phyloP scores from a whole-genome alignment of 2,888 invertebrate species.

The Lutraria lutraria region DNA sequence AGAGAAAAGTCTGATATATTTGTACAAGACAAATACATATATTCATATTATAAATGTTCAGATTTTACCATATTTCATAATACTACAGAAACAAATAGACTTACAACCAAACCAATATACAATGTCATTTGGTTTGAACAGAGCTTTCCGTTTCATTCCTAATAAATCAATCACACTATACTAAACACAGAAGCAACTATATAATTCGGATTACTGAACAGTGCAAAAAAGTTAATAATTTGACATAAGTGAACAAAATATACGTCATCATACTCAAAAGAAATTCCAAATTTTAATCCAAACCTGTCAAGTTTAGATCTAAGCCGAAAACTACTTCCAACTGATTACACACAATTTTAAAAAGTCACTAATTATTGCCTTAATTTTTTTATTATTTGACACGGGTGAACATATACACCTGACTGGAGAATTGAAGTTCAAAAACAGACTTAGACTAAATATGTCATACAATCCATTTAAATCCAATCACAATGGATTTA shows the following conservation, averaged over 20 bases:
- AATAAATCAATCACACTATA: too few species aligned
- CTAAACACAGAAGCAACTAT: too few species aligned
- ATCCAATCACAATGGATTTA: background rate
- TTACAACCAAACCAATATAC: too few species aligned
- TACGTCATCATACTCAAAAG: background rate
- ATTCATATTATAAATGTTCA: too few species aligned
- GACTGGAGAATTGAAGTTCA: background rate
- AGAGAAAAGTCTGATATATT: too few species aligned
- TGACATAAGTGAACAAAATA: background rate
- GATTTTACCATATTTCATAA: too few species aligned
- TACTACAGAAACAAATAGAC: too few species aligned
- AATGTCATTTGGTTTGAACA: too few species aligned
- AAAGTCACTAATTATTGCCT: slow-evolving; percentile 1
- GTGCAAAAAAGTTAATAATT: background rate
- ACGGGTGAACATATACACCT: background rate
- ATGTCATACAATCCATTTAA: slow-evolving; percentile 10
- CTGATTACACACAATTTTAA: background rate
- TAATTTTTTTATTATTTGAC: background rate
- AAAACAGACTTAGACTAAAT: background rate
- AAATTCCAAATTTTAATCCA: background rate
- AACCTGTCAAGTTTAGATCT: background rate
- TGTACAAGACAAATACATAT: too few species aligned
- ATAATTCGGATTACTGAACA: too few species aligned
- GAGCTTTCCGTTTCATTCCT: too few species aligned
- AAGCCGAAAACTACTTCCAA: background rate